Evolutionary conservation across 2,113 vertebrate genomes (phyloP).

Genomic region (Phalacrocorax brasilianus): DNA sequence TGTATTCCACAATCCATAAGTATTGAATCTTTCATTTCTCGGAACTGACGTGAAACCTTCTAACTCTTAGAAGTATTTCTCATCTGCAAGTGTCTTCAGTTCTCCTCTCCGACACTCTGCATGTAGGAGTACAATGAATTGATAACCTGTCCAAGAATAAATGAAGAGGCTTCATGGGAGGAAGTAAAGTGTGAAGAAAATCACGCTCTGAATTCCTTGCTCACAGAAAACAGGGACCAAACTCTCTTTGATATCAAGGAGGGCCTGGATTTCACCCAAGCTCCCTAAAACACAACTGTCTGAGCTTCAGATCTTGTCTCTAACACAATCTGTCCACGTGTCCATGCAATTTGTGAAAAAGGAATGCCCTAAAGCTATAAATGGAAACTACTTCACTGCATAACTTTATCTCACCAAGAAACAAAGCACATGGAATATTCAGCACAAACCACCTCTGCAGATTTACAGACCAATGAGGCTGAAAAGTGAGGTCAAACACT

Average conservation of each 20-base stretch:
- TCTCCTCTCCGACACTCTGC: background rate
- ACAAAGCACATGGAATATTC: background rate
- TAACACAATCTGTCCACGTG: background rate
- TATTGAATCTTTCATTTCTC: constrained; percentile 30
- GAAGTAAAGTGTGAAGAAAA: background rate
- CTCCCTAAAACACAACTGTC: background rate
- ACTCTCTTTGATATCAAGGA: background rate
- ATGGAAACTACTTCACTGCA: background rate
- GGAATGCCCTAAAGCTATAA: background rate
- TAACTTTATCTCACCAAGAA: background rate
- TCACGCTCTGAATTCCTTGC: background rate
- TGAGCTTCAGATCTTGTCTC: background rate
- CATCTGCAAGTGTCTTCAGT: background rate
- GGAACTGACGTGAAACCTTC: background rate
- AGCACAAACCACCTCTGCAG: background rate
- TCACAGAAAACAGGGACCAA: background rate
- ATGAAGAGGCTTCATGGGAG: background rate
- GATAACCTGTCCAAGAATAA: background rate
- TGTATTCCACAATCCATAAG: background rate
- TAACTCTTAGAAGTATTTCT: background rate
- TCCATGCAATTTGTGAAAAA: background rate
- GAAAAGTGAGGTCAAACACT: background rate
- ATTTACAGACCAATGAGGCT: background rate
- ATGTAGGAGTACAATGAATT: background rate
- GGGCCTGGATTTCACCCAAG: background rate